Conservation (phyloP, 2,113 vertebrate species). For the Mirza zaza region DNA sequence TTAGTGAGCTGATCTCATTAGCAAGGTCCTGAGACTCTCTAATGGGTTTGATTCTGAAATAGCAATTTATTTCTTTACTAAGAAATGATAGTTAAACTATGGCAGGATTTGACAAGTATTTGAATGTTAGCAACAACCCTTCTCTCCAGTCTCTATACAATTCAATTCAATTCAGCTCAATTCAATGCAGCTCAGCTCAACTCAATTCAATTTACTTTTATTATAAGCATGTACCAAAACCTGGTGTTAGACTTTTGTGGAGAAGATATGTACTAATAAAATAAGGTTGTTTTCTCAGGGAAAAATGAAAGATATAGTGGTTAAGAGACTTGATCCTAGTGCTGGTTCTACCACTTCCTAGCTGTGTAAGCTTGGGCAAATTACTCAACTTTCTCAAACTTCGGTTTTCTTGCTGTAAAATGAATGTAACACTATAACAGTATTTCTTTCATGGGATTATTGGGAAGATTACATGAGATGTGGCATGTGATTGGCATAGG, state of each 20-base stretch:
- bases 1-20: conserved; percentile 45
- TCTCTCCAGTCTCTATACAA: background rate
- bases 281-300: background rate
- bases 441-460: background rate
- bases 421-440: background rate
- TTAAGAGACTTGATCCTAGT: background rate
- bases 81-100: conserved; percentile 27
- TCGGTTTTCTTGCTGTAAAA: background rate
- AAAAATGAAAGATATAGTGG: background rate
- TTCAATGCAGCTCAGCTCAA: background rate
- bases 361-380: background rate
- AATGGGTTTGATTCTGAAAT: conserved; percentile 15
- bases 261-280: conserved; percentile 10
- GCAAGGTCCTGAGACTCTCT: conserved; percentile 6
- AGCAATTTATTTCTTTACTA: conserved; percentile 33
- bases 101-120: background rate
- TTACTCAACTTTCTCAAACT: background rate
- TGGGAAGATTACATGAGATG: background rate
- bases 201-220: conserved; percentile 6
- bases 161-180: background rate
- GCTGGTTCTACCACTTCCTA: background rate
- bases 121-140: background rate
- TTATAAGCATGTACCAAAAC: background rate
- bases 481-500: background rate
- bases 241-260: background rate